A percentile compares a stretch with the other conserved stretches of the same genome.
phyloP scores from a whole-genome alignment of 2,888 invertebrate species.

The Scrobipalpa costella region DNA sequence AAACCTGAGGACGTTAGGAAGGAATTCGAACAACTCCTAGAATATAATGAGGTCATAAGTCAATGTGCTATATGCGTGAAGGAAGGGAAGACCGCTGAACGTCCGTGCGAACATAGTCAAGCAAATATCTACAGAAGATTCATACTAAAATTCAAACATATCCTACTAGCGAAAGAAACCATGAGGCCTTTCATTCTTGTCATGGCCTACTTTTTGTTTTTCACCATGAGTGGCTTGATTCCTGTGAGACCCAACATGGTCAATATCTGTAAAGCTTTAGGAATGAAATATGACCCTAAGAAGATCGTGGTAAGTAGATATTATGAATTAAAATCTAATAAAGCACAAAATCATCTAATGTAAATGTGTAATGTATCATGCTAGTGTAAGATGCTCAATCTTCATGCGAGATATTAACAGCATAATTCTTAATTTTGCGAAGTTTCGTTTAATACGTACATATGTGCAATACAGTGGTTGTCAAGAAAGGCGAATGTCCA shows the following conservation, averaged over 20 bases:
- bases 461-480: too few relatives aligned
- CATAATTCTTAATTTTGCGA: too few relatives aligned
- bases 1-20: slow-evolving; percentile 73
- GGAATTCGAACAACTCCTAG: slow-evolving; percentile 72
- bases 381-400: too few relatives aligned
- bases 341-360: too few relatives aligned
- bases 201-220: slow-evolving; percentile 77
- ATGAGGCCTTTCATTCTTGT: slow-evolving; percentile 76
- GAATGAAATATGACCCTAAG: slow-evolving; percentile 72
- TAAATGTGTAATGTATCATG: background rate
- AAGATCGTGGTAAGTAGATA: slow-evolving; percentile 69
- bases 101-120: slow-evolving; percentile 55
- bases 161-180: slow-evolving; percentile 76
- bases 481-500: too few relatives aligned
- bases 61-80: slow-evolving; percentile 63
- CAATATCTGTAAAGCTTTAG: slow-evolving; percentile 73
- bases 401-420: too few relatives aligned
- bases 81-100: slow-evolving; percentile 45
- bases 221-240: slow-evolving; percentile 73
- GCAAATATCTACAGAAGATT: slow-evolving; percentile 51
- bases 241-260: slow-evolving; percentile 81
- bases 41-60: slow-evolving; percentile 64
- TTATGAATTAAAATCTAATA: background rate
- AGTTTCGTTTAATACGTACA: too few relatives aligned
- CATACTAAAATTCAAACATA: slow-evolving; percentile 53